Conservation (phyloP, 2,113 vertebrate genomes). For the Ptyas mucosa region DNA sequence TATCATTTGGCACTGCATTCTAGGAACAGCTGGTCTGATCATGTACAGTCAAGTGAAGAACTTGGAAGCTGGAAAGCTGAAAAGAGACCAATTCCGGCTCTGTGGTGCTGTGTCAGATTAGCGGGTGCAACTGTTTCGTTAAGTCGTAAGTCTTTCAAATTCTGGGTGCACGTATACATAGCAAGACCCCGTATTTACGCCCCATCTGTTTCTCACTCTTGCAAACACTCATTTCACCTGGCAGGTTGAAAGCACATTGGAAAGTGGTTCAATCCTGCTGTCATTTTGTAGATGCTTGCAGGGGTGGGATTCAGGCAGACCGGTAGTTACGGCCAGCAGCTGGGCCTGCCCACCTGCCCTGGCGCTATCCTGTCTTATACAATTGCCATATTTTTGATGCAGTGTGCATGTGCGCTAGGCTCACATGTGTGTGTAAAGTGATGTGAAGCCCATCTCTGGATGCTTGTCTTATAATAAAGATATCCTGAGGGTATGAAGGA, state of each 20-base stretch:
- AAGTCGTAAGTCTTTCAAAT: conserved; percentile 13
- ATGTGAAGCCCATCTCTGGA: no score
- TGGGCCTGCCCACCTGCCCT: no score
- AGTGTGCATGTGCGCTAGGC: no score
- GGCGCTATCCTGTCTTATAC: no score
- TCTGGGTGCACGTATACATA: background rate
- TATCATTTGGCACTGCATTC: background rate
- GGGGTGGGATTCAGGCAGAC: no score
- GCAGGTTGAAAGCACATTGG: background rate
- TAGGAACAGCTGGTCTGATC: background rate
- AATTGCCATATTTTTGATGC: no score
- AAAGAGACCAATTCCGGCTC: background rate
- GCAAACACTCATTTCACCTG: background rate
- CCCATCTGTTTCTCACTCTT: rapidly evolving
- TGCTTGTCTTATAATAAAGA: background rate
- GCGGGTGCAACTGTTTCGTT: background rate
- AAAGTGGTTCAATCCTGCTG: no score
- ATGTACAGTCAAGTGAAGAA: background rate
- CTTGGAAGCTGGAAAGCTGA: background rate
- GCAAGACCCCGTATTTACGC: background rate
- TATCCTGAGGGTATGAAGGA: background rate
- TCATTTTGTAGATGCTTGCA: background rate
- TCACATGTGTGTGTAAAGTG: no score
- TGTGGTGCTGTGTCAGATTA: background rate
- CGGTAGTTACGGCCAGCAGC: no score